Base-by-base conservation (phyloP, 2,888 invertebrate genomes). In the Hermaeophaga mercurialis region DNA sequence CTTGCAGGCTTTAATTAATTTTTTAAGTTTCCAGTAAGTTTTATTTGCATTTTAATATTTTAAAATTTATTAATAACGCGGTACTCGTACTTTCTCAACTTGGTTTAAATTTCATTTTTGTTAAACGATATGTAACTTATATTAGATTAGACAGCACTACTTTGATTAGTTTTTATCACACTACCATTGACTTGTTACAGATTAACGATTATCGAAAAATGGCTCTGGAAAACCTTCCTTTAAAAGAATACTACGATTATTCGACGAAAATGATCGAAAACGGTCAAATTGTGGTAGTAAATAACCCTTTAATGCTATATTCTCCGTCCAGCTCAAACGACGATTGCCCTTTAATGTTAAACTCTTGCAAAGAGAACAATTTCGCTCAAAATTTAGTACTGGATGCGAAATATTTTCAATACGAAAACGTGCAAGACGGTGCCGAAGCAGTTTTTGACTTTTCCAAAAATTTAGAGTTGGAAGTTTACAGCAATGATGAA, bases 141-240 rank as follows among this genome's bases (percentile, higher is more conserved):
- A n/a, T n/a, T n/a, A n/a, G 22, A 22, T 31, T 31, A 31, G 31
- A 31, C 12, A 31, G 12, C 9, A 31, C 12, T 3, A 31, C 9
- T 3, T 31, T 31, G 11, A 31, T 12, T 9, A 11, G 3, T 12
- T n/a, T 31, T 8, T 31, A n/a, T 57, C 57, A 54, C 49, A 38
- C 46, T 59, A 56, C 26, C 54, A 28, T 49, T 59, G 59, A 49
- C 33, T 56, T 54, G 34, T 59, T 60, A 47, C 53, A 60, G 60
- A 24, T 38, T 39, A 26, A 18, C 24, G 38, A n/a, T n/a, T n/a
- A n/a, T n/a, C 17, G 49, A 47, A 38, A 48, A 8, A 57, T 61
- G 61, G 61, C 52, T 45, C 24, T 54, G 17, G 22, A 59, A 52
- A 54, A 54, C 33, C 39, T 36, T 8, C 45, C 41, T 47, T 9